A percentile compares a stretch with the other conserved stretches of the same genome.
Evolutionary conservation across 2,888 invertebrate genomes (phyloP).

Genomic region (Drepana falcataria): DNA sequence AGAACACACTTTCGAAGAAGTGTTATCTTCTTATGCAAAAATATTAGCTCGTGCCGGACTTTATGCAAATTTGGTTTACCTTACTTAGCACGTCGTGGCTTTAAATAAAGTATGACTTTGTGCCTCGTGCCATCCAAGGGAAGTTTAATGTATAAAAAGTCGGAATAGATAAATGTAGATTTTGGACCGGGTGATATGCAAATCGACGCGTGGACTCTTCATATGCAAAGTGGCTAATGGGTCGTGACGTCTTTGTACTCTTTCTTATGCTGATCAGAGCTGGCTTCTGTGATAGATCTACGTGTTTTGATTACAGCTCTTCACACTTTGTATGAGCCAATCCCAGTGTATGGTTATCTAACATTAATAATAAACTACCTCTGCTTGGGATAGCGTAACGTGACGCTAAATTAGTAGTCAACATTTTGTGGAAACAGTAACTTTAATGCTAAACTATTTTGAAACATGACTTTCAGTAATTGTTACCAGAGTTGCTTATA

Average conservation of each 20-base stretch:
- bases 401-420: too few species aligned
- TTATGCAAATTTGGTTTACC: constrained; percentile 66
- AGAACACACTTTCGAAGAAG: constrained; percentile 55
- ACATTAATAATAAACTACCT: background rate
- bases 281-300: constrained; percentile 28
- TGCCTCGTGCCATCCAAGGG: constrained; percentile 51
- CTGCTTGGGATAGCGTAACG: too few species aligned
- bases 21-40: constrained; percentile 73
- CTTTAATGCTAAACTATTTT: too few species aligned
- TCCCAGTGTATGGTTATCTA: background rate
- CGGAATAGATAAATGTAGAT: constrained; percentile 54
- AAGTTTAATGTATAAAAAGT: constrained; percentile 54
- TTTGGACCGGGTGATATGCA: constrained; percentile 62
- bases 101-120: constrained; percentile 49
- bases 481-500: too few species aligned
- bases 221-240: constrained; percentile 66
- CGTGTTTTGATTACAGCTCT: constrained; percentile 29
- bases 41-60: constrained; percentile 74
- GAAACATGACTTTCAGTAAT: too few species aligned
- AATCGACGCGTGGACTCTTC: constrained; percentile 74
- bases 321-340: constrained; percentile 6
- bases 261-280: constrained; percentile 53
- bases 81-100: constrained; percentile 54
- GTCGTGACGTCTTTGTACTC: constrained; percentile 48
- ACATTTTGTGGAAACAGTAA: too few species aligned